phyloP scores from a whole-genome alignment of 2,113 vertebrate genomes.

The Struthio camelus region DNA sequence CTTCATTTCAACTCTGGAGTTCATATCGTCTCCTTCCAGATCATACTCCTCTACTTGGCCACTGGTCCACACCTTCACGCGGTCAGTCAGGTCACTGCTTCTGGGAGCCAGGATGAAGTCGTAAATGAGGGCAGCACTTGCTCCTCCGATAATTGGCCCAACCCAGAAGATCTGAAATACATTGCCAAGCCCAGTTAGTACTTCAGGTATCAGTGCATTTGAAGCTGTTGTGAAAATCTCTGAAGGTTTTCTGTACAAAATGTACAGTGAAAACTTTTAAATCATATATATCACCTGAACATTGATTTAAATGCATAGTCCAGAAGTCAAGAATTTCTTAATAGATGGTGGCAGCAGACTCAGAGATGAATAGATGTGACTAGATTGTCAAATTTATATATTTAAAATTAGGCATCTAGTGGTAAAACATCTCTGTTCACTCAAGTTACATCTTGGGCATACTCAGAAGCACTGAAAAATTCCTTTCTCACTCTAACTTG shows the following conservation, averaged over 20 bases:
- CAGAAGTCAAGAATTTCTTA: neutral
- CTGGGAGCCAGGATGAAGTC: constrained; percentile 83
- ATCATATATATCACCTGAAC: no score
- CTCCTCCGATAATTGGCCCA: constrained; percentile 79
- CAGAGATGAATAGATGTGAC: neutral
- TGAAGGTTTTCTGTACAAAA: neutral
- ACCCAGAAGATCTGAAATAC: constrained; percentile 82
- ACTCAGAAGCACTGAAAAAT: neutral
- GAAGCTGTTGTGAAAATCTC: neutral
- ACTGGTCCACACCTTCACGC: constrained; percentile 89
- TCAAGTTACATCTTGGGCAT: neutral
- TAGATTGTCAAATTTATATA: neutral
- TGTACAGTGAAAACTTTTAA: neutral
- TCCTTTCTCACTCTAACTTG: neutral
- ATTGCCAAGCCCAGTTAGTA: neutral
- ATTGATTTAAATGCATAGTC: fast-evolving
- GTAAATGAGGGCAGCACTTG: constrained; percentile 78
- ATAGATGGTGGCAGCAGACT: neutral
- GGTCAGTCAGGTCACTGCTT: constrained; percentile 79
- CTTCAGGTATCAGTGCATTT: neutral
- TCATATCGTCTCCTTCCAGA: constrained; percentile 76
- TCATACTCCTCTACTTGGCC: constrained; percentile 89
- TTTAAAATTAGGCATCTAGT: neutral
- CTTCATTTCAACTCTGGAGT: constrained; percentile 84
- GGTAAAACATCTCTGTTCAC: neutral